phyloP scores from a whole-genome alignment of 2,797 vertebrate genomes.

The Hirundo rustica region DNA sequence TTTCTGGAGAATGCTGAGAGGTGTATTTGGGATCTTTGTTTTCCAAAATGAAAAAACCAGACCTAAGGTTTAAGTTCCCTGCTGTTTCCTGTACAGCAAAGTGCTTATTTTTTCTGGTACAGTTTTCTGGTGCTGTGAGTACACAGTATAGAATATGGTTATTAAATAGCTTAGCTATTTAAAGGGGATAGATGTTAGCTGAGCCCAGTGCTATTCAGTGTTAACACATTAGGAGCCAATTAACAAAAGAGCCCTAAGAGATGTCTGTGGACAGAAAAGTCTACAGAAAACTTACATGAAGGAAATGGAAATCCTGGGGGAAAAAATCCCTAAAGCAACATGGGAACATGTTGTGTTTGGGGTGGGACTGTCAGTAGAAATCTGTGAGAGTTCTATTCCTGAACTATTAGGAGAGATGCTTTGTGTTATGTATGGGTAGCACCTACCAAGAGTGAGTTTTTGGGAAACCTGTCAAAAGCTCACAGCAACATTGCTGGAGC shows the following conservation, averaged over 20 bases:
- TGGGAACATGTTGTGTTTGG: not conserved
- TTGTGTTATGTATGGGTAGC: not conserved
- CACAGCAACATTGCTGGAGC: not conserved
- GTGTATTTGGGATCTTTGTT: not conserved
- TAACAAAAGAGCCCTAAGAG: not conserved
- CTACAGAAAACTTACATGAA: not conserved
- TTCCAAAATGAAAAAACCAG: not conserved
- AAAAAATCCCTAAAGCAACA: not conserved
- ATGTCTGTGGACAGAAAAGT: not conserved
- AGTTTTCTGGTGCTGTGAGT: not conserved
- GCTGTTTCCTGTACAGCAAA: not conserved
- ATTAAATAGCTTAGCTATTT: not conserved
- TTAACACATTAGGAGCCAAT: not conserved
- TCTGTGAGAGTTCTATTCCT: not conserved
- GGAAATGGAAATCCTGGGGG: not conserved
- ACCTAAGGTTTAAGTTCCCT: not conserved
- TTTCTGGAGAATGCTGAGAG: not conserved
- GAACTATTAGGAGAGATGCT: not conserved
- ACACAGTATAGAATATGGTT: not conserved
- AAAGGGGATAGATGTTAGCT: not conserved
- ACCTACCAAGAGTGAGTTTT: not conserved
- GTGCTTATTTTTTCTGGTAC: not conserved
- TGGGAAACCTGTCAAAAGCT: not conserved
- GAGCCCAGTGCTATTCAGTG: not conserved
- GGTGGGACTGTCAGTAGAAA: not conserved